Evolutionary conservation across 1,140 invertebrate species (phyloP), one percentile per base, ranked within the genome.

Genomic region (Delia radicum): DNA sequence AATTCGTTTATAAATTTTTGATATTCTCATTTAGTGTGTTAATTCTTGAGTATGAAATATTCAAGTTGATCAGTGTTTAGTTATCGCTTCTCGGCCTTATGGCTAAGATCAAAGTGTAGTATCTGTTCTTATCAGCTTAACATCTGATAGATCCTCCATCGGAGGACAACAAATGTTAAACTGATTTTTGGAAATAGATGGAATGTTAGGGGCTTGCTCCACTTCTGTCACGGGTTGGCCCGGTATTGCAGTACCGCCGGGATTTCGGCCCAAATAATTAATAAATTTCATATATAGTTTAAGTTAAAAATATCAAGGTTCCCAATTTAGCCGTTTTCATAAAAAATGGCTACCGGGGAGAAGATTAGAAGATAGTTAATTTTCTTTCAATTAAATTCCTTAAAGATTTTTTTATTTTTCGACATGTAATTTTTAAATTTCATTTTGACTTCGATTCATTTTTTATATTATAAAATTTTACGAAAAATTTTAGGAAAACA

Each of bases 71-170:
- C n/a, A 3, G 4, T 21, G 48, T 3, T 89, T 88, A 76, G 79
- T 79, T 86, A 87, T 87, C 86, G 86, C 85, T 87, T 87, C 85
- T 87, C 85, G 85, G 85, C 86, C 86, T 82, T 86, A 80, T 78
- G 85, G 87, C 86, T 87, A 87, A 87, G 87, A 87, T 87, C 85
- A 87, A 87, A 87, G 85, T 87, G 84, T 87, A 87, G 84, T 87
- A 86, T 89, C 87, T 90, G 88, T 89, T 90, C 88, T 90, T 89
- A 89, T 89, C 87, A 89, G 89, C 87, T 89, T 89, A 89, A 89
- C 88, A 89, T 89, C 88, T 90, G 89, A 88, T 89, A 89, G 87
- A 86, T 85, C 83, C 82, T 82, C 83, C 85, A 89, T 87, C 78
- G 87, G 83, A 85, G 82, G 82, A 83, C 87, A 81, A 79, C 87